A percentile compares a stretch with the other conserved stretches of the same genome.
Conservation (phyloP, 1,140 invertebrate genomes). For the Bursaphelenchus mucronatus region DNA sequence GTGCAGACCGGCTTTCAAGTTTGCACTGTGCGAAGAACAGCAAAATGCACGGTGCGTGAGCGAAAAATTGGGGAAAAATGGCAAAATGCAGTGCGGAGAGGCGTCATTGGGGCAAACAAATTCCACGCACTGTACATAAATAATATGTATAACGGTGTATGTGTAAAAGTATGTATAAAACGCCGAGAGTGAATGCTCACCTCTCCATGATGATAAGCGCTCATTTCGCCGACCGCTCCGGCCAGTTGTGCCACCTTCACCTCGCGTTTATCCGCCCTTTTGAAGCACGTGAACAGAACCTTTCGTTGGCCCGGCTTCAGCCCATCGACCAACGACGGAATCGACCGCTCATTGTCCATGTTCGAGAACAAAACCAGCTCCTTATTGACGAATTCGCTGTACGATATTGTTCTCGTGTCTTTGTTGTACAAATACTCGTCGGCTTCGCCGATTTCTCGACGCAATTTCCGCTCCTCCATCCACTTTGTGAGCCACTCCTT, state of each 20-base stretch:
- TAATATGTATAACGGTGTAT: too few relatives aligned
- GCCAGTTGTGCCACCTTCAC: conserved; percentile 96
- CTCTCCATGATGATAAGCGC: conserved; percentile 98
- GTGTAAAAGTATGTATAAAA: too few relatives aligned
- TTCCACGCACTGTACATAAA: too few relatives aligned
- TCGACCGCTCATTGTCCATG: conserved; percentile 91
- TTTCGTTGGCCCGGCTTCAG: conserved; percentile 93
- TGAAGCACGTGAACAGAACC: conserved; percentile 87
- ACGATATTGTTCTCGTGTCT: conserved; percentile 76
- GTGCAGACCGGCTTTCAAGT: too few relatives aligned
- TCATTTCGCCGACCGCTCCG: conserved; percentile 91
- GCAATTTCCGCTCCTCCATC: conserved; percentile 72
- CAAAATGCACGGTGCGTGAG: too few relatives aligned
- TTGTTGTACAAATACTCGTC: conserved; percentile 48
- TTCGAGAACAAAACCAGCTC: conserved; percentile 95
- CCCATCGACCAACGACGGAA: conserved; percentile 85
- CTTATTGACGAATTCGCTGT: conserved; percentile 91
- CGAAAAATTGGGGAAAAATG: too few relatives aligned
- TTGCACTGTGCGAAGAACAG: too few relatives aligned
- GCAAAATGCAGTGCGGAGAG: too few relatives aligned
- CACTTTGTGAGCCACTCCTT: conserved; percentile 95
- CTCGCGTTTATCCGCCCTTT: conserved; percentile 90
- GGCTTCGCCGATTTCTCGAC: conserved; percentile 27
- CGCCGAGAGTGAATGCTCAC: too few relatives aligned
- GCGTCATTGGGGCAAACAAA: too few relatives aligned